Evolutionary conservation across 2,113 vertebrate species (phyloP), one percentile per base, ranked within the genome.

Genomic region (Chloropsis cyanopogon): DNA sequence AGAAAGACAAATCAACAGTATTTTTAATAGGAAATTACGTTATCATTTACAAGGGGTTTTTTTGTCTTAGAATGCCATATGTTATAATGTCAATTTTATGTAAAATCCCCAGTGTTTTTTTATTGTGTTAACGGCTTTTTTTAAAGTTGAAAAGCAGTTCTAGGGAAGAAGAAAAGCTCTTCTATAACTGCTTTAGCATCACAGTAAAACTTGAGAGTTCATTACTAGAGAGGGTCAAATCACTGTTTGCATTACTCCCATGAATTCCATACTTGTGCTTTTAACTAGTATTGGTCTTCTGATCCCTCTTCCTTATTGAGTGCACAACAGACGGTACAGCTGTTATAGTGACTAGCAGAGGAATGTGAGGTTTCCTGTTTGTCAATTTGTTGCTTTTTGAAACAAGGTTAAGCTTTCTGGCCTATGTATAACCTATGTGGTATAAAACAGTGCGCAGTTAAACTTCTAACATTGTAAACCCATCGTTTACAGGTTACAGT

Each of bases 341-440:
- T 79, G 37, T 87, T 84, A 28, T n/a, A 57, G 4, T 68, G 6
- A 29, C 39, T 33, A 50, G 39, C 37, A 42, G 63, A 33, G 1
- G 4, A 70, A 31, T 11, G 29, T 41, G 37, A 63, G 15, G 6
- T 53, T 79, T 82, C 3, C 24, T 47, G 0, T 87, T 81, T 70
- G 17, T 79, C 14, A 22, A 0, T 46, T 75, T 88, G 15, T 77
- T 82, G 5, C 49, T 77, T 26, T n/a, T 8, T 77, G n/a, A 60
- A 77, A 46, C 53, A 57, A 61, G 19, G 17, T 65, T 53, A 92
- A 90, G 15, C 29, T 52, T 86, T 61, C 54, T 92, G 57, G 20
- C 57, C 19, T 73, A 0, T 63, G 0, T 22, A 16, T 41, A 76
- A 71, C 10, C 7, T 70, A 29, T 0, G 0, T 47, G 39, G 18